These are phyloP conservation scores for Alloscopus bannaensis DNA, from an alignment of 2,888 invertebrate species.

Conservation along the genomic window DNA sequence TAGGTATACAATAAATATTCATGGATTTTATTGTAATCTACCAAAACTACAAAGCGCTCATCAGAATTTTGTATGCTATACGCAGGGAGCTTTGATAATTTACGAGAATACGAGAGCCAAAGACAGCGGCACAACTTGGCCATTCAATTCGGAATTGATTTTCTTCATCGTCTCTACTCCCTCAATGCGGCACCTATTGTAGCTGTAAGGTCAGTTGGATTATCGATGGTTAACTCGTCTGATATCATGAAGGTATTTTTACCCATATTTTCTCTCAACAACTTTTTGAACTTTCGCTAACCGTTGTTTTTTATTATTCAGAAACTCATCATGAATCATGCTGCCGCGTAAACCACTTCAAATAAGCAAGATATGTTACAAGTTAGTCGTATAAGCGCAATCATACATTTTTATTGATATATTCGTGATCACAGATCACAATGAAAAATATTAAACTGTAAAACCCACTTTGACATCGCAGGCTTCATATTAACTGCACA, in stretches of 20 bases:
- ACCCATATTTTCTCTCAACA: too few species aligned
- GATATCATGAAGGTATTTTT: conserved; percentile 83
- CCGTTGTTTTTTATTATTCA: conserved; percentile 46
- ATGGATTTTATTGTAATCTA: too few species aligned
- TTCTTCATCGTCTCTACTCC: conserved; percentile 88
- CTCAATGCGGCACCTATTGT: conserved; percentile 82
- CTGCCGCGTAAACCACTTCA: conserved; percentile 69
- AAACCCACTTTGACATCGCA: too few species aligned
- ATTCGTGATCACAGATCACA: too few species aligned
- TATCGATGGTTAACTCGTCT: conserved; percentile 87
- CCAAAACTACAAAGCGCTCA: too few species aligned
- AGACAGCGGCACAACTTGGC: conserved; percentile 92
- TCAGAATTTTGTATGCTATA: too few species aligned
- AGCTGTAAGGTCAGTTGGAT: conserved; percentile 86
- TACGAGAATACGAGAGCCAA: conserved; percentile 88
- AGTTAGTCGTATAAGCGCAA: too few species aligned
- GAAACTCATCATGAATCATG: conserved; percentile 70
- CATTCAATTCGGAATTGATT: conserved; percentile 90
- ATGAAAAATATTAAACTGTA: too few species aligned
- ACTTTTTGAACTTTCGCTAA: background rate
- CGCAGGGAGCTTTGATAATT: conserved; percentile 82
- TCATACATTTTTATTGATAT: too few species aligned
- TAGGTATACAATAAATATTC: too few species aligned
- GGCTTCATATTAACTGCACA: too few species aligned
- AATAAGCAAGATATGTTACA: too few species aligned